Evolutionary conservation across 1,140 invertebrate species (phyloP).

Genomic region (Drosophila tani): DNA sequence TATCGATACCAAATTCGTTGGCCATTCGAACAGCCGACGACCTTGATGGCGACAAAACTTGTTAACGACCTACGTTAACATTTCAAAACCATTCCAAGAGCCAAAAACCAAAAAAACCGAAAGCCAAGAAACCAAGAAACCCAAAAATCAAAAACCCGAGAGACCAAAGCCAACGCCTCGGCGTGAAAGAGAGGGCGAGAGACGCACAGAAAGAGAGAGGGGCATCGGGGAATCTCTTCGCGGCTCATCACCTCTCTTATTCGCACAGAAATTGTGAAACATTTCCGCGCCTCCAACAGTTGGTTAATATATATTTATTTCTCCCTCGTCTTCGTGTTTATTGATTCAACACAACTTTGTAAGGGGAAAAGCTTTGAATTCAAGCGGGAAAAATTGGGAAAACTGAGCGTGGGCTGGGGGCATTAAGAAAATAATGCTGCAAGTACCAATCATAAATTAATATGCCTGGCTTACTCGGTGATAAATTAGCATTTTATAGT

Average conservation of each 20-base stretch:
- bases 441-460: neutral
- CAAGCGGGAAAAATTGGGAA: constrained; percentile 2
- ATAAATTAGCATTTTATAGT: too few relatives aligned
- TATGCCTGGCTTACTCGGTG: too few relatives aligned
- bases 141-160: neutral
- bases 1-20: constrained; percentile 30
- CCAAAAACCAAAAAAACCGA: constrained; percentile 10
- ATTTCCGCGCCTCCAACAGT: constrained; percentile 30
- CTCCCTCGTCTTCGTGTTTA: constrained; percentile 17
- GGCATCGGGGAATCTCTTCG: neutral
- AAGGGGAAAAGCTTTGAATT: constrained; percentile 13
- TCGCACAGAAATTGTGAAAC: constrained; percentile 39
- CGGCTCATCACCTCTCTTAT: constrained; percentile 42
- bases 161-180: constrained; percentile 44
- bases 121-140: constrained; percentile 8
- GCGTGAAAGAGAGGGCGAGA: neutral
- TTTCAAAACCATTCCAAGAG: constrained; percentile 54
- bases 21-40: constrained; percentile 37
- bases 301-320: constrained; percentile 31
- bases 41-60: constrained; percentile 58
- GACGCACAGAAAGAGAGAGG: neutral
- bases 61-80: constrained; percentile 73
- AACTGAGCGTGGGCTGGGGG: neutral
- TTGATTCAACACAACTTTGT: constrained; percentile 22
- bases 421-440: neutral